These are phyloP conservation scores for Aphelenchoides besseyi DNA, from an alignment of 1,140 invertebrate genomes.

Conservation along the genomic window DNA sequence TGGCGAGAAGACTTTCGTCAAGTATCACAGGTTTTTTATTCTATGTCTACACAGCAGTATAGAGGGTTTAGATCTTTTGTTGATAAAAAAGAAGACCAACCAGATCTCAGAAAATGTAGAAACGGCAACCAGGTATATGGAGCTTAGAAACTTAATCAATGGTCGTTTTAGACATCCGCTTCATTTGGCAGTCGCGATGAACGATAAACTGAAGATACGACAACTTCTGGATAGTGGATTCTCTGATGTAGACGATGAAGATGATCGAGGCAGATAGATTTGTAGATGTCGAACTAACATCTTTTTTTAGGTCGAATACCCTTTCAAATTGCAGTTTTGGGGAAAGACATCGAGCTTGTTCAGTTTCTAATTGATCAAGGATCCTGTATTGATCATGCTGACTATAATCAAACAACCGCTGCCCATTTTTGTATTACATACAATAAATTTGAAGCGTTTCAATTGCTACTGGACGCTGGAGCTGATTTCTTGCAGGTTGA, in stretches of 20 bases:
- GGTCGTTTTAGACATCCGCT: slow-evolving; percentile 21
- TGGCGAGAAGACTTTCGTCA: too few relatives aligned
- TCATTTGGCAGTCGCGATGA: slow-evolving; percentile 20
- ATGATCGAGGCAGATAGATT: slow-evolving; percentile 16
- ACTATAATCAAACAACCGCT: slow-evolving; percentile 20
- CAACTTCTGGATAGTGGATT: not conserved
- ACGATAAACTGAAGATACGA: slow-evolving; percentile 4
- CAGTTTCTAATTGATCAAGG: slow-evolving; percentile 20
- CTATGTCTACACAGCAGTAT: too few relatives aligned
- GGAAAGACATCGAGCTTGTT: not conserved
- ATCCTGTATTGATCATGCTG: slow-evolving; percentile 20
- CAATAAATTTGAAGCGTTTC: slow-evolving; percentile 24
- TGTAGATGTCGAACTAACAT: not conserved
- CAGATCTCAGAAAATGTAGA: too few relatives aligned
- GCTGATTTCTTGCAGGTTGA: slow-evolving; percentile 22
- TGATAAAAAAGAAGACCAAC: too few relatives aligned
- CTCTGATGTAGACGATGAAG: slow-evolving; percentile 21
- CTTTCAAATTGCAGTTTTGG: slow-evolving; percentile 20
- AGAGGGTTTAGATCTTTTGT: too few relatives aligned
- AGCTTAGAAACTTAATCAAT: too few relatives aligned
- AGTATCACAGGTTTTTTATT: too few relatives aligned
- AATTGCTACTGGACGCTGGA: slow-evolving; percentile 21
- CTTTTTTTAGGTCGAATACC: slow-evolving; percentile 25
- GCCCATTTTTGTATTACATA: slow-evolving; percentile 23
- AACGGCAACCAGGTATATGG: too few relatives aligned